These are phyloP conservation scores for Orchestes rusci DNA, from an alignment of 2,888 invertebrate species.

Conservation along the genomic window DNA sequence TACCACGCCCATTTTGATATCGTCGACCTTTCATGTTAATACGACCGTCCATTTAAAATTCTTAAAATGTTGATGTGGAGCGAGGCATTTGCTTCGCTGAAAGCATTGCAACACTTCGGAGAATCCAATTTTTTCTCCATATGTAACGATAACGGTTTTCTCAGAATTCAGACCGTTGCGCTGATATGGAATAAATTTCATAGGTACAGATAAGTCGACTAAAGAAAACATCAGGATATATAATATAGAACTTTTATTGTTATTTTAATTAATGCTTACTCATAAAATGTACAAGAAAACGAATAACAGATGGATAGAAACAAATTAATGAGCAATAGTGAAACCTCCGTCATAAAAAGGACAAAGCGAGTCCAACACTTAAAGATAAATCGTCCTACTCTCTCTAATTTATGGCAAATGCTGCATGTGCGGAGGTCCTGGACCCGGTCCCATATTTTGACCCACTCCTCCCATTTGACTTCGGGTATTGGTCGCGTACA, in stretches of 20 bases:
- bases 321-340: conserved; percentile 46
- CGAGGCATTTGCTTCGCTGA: too few species aligned
- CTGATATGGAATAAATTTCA: too few species aligned
- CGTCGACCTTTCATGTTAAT: too few species aligned
- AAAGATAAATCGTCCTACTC: conserved; percentile 31
- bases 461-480: conserved; percentile 49
- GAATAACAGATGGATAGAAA: conserved; percentile 47
- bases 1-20: too few species aligned
- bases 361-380: conserved; percentile 39
- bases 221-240: conserved; percentile 38
- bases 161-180: too few species aligned
- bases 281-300: conserved; percentile 47
- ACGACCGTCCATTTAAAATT: too few species aligned
- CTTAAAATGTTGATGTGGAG: too few species aligned
- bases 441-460: conserved; percentile 46
- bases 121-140: too few species aligned
- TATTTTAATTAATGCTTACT: conserved; percentile 45
- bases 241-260: conserved; percentile 47
- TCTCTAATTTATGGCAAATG: conserved; percentile 43
- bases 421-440: conserved; percentile 42
- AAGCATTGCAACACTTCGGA: too few species aligned
- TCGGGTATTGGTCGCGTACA: conserved; percentile 80
- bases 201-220: too few species aligned
- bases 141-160: too few species aligned
- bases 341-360: conserved; percentile 43